Evolutionary conservation across 2,888 invertebrate species (phyloP), one percentile per base, ranked within the genome.

Genomic region (Ichneumon xanthorius): DNA sequence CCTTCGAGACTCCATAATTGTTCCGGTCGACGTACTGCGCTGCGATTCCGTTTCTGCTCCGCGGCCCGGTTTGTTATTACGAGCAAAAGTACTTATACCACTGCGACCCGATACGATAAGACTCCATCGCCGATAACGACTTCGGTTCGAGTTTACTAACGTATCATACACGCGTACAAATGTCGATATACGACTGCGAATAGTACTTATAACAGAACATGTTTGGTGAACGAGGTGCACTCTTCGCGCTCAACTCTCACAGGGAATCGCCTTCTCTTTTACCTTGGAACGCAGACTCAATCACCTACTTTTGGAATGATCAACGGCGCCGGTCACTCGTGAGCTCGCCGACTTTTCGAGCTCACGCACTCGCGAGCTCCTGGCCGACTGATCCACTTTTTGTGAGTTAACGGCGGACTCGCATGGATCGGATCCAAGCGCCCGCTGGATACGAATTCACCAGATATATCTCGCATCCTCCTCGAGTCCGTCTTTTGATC

Each of bases 301-400:
- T 84, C 81, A 84, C 86, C 86, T 86, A 86, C 86, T 86, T 86
- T 84, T 86, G 40, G 80, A 81, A 82, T 77, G 80, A 84, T 86
- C 83, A 84, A 82, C 84, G 86, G 80, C 77, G 84, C 86, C 80
- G 86, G 61, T 79, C 61, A 45, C 76, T 65, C 67, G 61, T 45
- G 82, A 40, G 50, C 70, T 79, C 80, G 71, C 72, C 70, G 82
- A 73, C 79, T 86, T 78, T 84, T 73, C 80, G 86, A 78, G 77
- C 76, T 71, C 71, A 55, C 37, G 58, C 55, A 33, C 19, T 80
- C 67, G 76, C 72, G 72, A 65, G 80, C 73, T 79, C 79, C 73
- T 86, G 84, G 84, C 86, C 84, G 86, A 86, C 81, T 86, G 86
- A 86, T 86, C 86, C 81, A 84, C 86, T 86, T 84, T 86, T 84